These are phyloP conservation scores for Lordiphosa stackelbergi DNA, from an alignment of 1,140 invertebrate genomes.

Conservation along the genomic window DNA sequence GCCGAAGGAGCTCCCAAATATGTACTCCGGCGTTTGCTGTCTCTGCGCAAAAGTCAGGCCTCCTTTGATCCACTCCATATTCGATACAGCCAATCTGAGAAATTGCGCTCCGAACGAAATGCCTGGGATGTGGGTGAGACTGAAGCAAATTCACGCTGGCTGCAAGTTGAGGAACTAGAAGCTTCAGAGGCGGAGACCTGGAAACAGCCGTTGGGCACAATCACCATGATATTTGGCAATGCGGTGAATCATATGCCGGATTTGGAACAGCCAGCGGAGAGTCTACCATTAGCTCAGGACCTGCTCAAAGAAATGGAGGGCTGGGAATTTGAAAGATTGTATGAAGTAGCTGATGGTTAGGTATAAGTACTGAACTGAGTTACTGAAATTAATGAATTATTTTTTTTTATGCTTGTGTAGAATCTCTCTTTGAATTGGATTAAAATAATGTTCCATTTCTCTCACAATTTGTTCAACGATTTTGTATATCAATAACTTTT, in stretches of 20 bases:
- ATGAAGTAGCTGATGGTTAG: too few species aligned
- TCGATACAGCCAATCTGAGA: slow-evolving; percentile 3
- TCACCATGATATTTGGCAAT: slow-evolving; percentile 35
- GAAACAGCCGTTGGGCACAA: slow-evolving; percentile 19
- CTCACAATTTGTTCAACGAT: too few species aligned
- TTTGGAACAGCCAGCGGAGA: neutral
- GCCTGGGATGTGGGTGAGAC: slow-evolving; percentile 8
- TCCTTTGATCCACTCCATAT: neutral
- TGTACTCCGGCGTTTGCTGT: neutral
- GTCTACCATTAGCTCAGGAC: neutral
- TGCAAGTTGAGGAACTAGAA: slow-evolving; percentile 27
- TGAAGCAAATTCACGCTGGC: neutral
- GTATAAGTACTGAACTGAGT: too few species aligned
- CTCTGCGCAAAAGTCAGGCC: slow-evolving; percentile 7
- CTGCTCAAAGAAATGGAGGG: neutral
- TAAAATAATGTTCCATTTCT: too few species aligned
- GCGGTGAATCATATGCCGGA: slow-evolving; percentile 20
- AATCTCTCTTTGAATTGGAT: too few species aligned
- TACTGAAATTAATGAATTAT: too few species aligned
- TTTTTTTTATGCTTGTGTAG: too few species aligned
- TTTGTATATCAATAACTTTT: too few species aligned
- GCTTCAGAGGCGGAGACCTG: neutral
- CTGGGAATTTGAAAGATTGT: too few species aligned
- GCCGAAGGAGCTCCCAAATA: neutral
- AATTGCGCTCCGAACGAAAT: slow-evolving; percentile 23